These are phyloP conservation scores for Toxotes jaculatrix DNA, from an alignment of 2,113 vertebrate species.

Conservation along the genomic window DNA sequence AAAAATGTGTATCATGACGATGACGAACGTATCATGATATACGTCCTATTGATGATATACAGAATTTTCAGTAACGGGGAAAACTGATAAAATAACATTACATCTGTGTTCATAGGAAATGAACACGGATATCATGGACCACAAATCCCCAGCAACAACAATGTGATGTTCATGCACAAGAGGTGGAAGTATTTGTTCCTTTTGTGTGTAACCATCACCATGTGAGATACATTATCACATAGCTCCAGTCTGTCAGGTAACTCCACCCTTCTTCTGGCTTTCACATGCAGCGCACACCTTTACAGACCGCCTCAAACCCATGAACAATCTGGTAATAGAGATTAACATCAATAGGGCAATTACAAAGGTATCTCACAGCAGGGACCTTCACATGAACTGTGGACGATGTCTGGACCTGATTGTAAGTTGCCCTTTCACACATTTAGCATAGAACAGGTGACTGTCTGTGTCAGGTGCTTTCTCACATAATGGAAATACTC, in stretches of 20 bases:
- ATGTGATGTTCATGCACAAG: neutral
- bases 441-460: too few species aligned
- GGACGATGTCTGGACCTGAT: too few species aligned
- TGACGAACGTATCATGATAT: neutral
- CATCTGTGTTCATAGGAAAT: neutral
- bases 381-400: too few species aligned
- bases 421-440: too few species aligned
- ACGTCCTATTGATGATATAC: neutral
- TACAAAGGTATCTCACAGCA: neutral
- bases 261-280: conserved; percentile 31
- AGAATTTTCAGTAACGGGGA: neutral
- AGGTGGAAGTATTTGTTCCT: neutral
- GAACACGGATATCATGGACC: neutral
- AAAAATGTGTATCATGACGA: too few species aligned
- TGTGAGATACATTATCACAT: neutral
- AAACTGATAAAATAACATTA: neutral
- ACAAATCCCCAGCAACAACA: neutral
- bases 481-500: too few species aligned
- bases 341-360: neutral
- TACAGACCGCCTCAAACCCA: neutral
- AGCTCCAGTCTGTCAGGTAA: conserved; percentile 3
- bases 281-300: conserved; percentile 19
- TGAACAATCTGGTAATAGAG: neutral
- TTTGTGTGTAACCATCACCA: neutral
- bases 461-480: too few species aligned